A percentile compares a stretch with the other conserved stretches of the same genome.
Conservation (phyloP, 2,888 invertebrate genomes). For the Eudasyphora cyanicolor region DNA sequence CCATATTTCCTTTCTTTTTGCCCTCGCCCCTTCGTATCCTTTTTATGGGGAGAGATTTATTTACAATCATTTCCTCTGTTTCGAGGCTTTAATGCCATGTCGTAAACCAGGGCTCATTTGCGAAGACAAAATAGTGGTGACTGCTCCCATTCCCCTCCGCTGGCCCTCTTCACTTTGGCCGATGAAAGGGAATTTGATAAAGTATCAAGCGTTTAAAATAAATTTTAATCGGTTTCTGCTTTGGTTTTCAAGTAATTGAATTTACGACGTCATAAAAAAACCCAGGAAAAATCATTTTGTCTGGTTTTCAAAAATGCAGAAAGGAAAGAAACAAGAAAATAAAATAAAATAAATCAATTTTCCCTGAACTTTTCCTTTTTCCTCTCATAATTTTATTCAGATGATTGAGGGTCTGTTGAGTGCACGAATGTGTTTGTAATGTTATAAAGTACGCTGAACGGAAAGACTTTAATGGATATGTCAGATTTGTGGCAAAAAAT, state of each 20-base stretch:
- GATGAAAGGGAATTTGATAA: not conserved
- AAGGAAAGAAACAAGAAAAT: not conserved
- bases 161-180: not conserved
- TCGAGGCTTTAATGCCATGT: not conserved
- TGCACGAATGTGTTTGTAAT: not conserved
- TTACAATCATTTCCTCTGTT: not conserved
- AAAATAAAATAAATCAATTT: not conserved
- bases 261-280: not conserved
- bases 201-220: not conserved
- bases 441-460: not conserved
- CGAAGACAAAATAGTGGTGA: not conserved
- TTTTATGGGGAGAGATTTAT: constrained; percentile 4
- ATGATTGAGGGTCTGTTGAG: too few relatives aligned
- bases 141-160: not conserved
- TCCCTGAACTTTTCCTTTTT: not conserved
- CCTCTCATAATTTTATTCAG: too few relatives aligned
- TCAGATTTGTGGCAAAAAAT: not conserved
- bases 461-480: not conserved
- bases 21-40: not conserved
- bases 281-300: not conserved
- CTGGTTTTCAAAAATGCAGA: not conserved
- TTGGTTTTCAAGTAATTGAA: not conserved
- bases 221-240: constrained; percentile 7
- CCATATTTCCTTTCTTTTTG: too few relatives aligned
- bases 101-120: not conserved